These are phyloP conservation scores for Bruchidius siliquastri DNA, from an alignment of 2,888 invertebrate species.

Conservation along the genomic window DNA sequence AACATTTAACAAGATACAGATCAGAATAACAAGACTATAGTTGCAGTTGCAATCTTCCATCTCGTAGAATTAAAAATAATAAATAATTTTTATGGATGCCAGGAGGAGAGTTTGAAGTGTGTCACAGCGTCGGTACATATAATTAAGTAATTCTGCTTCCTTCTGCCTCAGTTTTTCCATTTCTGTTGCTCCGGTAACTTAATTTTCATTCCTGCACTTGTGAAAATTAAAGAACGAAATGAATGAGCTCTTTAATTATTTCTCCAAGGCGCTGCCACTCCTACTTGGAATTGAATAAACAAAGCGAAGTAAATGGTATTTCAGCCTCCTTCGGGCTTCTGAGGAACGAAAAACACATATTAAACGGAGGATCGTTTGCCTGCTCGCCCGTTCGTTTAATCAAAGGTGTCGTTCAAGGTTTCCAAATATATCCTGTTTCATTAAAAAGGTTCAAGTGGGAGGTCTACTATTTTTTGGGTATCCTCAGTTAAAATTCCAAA, in stretches of 20 bases:
- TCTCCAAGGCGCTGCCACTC: background rate
- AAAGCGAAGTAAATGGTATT: background rate
- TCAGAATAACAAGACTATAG: no score
- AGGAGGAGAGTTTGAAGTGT: background rate
- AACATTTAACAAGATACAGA: no score
- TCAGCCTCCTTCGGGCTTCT: background rate
- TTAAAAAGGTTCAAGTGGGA: no score
- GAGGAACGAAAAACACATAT: background rate
- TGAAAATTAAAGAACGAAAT: background rate
- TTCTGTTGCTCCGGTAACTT: background rate
- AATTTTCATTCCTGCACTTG: background rate
- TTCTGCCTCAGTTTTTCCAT: background rate
- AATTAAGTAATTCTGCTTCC: background rate
- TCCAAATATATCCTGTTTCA: background rate
- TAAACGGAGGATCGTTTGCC: background rate
- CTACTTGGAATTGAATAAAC: background rate
- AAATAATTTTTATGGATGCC: background rate
- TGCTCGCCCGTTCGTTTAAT: background rate
- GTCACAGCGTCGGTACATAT: background rate
- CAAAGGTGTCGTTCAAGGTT: background rate
- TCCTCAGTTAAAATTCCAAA: no score
- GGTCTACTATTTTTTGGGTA: no score
- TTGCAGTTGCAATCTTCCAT: no score
- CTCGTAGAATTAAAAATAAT: background rate
- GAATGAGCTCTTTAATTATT: background rate